Evolutionary conservation across 1,140 invertebrate species (phyloP).

Genomic region (Bombus pascuorum): DNA sequence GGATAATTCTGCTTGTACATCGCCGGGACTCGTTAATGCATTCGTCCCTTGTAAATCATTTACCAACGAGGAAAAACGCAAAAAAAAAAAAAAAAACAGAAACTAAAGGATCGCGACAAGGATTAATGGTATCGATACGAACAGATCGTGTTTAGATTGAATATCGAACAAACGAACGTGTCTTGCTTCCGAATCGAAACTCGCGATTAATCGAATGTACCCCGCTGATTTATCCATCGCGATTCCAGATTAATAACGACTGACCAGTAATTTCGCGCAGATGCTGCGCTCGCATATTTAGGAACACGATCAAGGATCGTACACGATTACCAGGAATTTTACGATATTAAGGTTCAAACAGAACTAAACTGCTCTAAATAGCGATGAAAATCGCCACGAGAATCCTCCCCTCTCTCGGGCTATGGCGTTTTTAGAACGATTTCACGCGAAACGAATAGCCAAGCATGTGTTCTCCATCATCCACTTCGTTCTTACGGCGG

Average conservation of each 20-base stretch:
- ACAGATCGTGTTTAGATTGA: neutral
- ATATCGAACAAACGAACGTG: neutral
- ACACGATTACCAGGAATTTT: neutral
- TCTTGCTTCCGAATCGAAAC: neutral
- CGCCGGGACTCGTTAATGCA: neutral
- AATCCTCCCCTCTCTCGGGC: neutral
- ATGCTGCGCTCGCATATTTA: neutral
- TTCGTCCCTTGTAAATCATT: conserved; percentile 9
- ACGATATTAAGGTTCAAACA: neutral
- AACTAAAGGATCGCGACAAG: too few relatives aligned
- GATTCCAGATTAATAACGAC: neutral
- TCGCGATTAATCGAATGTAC: neutral
- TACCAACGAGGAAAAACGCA: neutral
- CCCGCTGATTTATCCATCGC: neutral
- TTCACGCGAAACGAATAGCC: conserved; percentile 17
- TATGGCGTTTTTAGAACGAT: neutral
- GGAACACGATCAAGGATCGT: neutral
- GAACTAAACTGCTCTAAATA: neutral
- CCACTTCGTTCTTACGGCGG: neutral
- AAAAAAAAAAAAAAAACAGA: too few relatives aligned
- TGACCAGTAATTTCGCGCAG: neutral
- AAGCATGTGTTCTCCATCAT: conserved; percentile 45
- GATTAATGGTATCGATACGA: neutral
- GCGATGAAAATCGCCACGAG: conserved; percentile 2
- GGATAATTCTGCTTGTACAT: neutral